These are phyloP conservation scores for Acanthochromis polyacanthus DNA, from an alignment of 2,113 vertebrate genomes.

Conservation along the genomic window DNA sequence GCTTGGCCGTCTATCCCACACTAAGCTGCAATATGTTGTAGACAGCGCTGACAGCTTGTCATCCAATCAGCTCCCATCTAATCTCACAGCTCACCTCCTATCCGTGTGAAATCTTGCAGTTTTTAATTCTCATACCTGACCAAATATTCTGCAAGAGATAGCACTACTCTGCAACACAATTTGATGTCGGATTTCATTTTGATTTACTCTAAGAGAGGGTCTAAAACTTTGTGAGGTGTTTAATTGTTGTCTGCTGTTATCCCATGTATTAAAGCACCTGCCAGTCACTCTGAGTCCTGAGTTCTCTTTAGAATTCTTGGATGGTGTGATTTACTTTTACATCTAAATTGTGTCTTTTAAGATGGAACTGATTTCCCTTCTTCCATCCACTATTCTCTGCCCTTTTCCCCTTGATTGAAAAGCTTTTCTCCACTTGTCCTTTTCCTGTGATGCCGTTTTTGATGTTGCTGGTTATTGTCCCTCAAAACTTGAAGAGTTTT, in stretches of 20 bases:
- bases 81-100: conserved; percentile 68
- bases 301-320: neutral
- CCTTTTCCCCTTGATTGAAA: neutral
- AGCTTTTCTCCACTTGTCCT: neutral
- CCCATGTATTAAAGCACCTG: neutral
- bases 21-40: conserved; percentile 56
- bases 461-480: conserved; percentile 10
- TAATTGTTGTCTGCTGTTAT: neutral
- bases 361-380: neutral
- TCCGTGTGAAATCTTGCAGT: conserved; percentile 50
- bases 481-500: conserved; percentile 3
- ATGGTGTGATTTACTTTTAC: neutral
- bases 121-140: conserved; percentile 54
- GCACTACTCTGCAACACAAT: conserved; percentile 3
- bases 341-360: neutral
- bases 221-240: neutral
- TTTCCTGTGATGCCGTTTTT: conserved; percentile 26
- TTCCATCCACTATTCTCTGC: neutral
- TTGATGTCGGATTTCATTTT: conserved; percentile 1
- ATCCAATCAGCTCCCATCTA: conserved; percentile 60
- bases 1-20: conserved; percentile 32
- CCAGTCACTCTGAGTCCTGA: neutral
- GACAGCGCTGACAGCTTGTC: conserved; percentile 69
- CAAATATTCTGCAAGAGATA: conserved; percentile 20
- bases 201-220: neutral